These are phyloP conservation scores for Drosophila aff. DNA, from an alignment of 1,140 invertebrate species.

Conservation along the genomic window DNA sequence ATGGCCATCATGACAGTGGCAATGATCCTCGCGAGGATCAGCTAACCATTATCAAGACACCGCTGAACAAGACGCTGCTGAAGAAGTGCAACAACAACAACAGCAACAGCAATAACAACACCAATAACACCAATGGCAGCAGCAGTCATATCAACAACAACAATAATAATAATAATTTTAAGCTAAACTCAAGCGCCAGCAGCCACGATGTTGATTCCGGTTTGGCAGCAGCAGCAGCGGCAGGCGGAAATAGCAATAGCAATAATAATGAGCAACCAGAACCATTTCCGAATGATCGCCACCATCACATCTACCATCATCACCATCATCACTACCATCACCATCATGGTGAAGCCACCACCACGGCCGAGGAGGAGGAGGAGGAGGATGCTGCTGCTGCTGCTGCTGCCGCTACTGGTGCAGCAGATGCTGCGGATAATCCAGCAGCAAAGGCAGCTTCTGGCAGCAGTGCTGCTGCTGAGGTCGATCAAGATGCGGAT, in stretches of 20 bases:
- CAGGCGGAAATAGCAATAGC: constrained; percentile 72
- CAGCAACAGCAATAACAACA: constrained; percentile 23
- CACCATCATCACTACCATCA: constrained; percentile 67
- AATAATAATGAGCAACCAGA: constrained; percentile 49
- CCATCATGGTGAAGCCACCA: constrained; percentile 30
- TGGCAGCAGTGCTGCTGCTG: not conserved
- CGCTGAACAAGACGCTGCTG: constrained; percentile 75
- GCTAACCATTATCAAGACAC: constrained; percentile 79
- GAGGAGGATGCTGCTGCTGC: constrained; percentile 5
- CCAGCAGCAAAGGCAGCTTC: not conserved
- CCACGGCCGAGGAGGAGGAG: not conserved
- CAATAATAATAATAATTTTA: constrained; percentile 19
- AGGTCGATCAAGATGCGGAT: not conserved
- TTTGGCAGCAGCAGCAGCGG: constrained; percentile 54
- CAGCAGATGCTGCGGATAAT: constrained; percentile 8
- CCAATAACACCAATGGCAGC: constrained; percentile 55
- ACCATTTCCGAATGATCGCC: constrained; percentile 75
- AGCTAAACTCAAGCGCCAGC: constrained; percentile 14
- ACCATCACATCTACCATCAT: constrained; percentile 70
- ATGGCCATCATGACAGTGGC: constrained; percentile 21
- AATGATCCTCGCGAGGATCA: constrained; percentile 35
- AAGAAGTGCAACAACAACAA: constrained; percentile 77
- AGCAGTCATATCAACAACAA: constrained; percentile 45
- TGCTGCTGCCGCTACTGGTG: constrained; percentile 12
- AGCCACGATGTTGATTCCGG: constrained; percentile 67